These are phyloP conservation scores for Schlechtendalia chinensis DNA, from an alignment of 1,140 invertebrate species.

Conservation along the genomic window DNA sequence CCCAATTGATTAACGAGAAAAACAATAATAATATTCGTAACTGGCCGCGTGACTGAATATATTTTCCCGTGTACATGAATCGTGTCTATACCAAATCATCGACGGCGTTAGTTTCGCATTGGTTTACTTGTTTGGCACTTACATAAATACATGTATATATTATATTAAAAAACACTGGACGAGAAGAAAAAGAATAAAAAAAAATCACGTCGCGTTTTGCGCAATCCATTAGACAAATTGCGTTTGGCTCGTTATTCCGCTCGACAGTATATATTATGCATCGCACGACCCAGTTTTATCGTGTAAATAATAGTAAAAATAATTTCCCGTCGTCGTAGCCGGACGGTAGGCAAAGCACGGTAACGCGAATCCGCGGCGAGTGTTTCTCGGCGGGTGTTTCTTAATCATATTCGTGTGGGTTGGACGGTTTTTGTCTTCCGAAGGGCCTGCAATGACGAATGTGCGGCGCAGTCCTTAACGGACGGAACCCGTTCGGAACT, in stretches of 20 bases:
- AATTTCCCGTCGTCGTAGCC: not conserved
- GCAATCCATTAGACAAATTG: constrained; percentile 32
- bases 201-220: not conserved
- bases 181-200: constrained; percentile 2
- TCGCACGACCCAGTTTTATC: not conserved
- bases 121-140: not conserved
- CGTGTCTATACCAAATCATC: not conserved
- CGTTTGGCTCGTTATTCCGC: not conserved
- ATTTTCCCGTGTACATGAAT: too few species aligned
- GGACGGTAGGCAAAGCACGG: too few species aligned
- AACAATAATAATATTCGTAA: too few species aligned
- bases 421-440: too few species aligned
- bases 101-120: not conserved
- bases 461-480: too few species aligned
- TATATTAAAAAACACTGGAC: not conserved
- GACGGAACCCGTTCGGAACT: too few species aligned
- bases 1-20: too few species aligned
- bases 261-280: constrained; percentile 5
- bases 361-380: too few species aligned
- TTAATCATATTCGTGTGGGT: too few species aligned
- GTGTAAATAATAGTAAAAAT: constrained; percentile 19
- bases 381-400: too few species aligned
- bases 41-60: too few species aligned
- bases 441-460: too few species aligned
- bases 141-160: not conserved